Percentiles rank a stretch among this genome's conserved stretches.
Evolutionary conservation across 2,888 invertebrate species (phyloP).

Genomic region (Pyralis farinalis): DNA sequence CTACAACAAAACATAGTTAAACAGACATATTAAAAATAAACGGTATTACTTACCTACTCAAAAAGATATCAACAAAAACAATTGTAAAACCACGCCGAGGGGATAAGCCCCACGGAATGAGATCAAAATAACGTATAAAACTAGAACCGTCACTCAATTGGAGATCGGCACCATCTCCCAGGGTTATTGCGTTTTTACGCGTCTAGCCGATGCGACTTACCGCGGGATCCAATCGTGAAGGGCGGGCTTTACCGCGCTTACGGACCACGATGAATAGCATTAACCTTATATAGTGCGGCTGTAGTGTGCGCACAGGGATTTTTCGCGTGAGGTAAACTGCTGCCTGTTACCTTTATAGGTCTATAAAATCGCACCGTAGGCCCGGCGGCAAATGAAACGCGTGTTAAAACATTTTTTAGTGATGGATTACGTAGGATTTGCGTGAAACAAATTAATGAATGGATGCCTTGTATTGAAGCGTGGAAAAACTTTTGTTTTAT

Average conservation of each 20-base stretch:
- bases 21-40: no score
- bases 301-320: conserved; percentile 28
- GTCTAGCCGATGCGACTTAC: conserved; percentile 4
- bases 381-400: not conserved
- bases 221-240: conserved; percentile 6
- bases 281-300: conserved; percentile 23
- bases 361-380: conserved; percentile 30
- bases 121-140: conserved; percentile 8
- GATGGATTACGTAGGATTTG: conserved; percentile 4
- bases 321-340: conserved; percentile 33
- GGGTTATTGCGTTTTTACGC: not conserved
- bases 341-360: conserved; percentile 38
- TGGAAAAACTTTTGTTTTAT: not conserved
- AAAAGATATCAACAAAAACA: not conserved
- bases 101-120: conserved; percentile 6
- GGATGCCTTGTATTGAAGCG: not conserved
- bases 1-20: no score
- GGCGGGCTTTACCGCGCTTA: conserved; percentile 10
- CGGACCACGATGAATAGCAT: conserved; percentile 28
- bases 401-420: conserved; percentile 1
- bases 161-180: not conserved
- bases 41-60: no score
- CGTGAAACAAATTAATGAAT: not conserved
- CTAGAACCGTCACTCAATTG: conserved; percentile 1
- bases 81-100: conserved; percentile 6